A percentile compares a stretch with the other conserved stretches of the same genome.
Conservation (phyloP, 1,140 invertebrate genomes). For the Caenorhabditis brenneri region DNA sequence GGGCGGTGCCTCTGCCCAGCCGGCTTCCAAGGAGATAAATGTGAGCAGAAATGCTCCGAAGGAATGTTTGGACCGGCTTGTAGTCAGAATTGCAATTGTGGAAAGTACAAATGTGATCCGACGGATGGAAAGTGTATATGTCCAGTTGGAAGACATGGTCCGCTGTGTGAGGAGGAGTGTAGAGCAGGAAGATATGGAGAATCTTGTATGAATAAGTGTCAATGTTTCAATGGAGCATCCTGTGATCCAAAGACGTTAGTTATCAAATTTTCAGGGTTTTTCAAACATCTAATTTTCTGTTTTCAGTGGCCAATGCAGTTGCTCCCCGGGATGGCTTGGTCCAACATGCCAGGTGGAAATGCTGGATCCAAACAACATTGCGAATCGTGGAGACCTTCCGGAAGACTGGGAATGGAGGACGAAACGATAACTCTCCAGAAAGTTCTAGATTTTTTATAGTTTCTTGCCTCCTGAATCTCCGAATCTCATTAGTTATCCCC, state of each 20-base stretch:
- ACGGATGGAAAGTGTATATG: slow-evolving; percentile 73
- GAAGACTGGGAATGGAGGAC: slow-evolving; percentile 59
- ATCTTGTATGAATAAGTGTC: slow-evolving; percentile 81
- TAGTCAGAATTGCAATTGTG: slow-evolving; percentile 71
- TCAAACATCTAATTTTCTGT: no score
- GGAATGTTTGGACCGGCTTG: slow-evolving; percentile 73
- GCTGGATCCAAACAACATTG: slow-evolving; percentile 64
- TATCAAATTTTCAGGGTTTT: no score
- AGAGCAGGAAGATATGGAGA: slow-evolving; percentile 79
- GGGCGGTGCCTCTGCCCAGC: slow-evolving; percentile 63
- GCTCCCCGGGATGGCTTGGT: slow-evolving; percentile 76
- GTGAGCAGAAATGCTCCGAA: slow-evolving; percentile 67
- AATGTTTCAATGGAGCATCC: slow-evolving; percentile 82
- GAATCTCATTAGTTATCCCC: background rate
- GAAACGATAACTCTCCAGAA: slow-evolving; percentile 39
- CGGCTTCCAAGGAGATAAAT: slow-evolving; percentile 63
- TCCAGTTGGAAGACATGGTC: slow-evolving; percentile 68
- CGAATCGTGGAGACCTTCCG: slow-evolving; percentile 66
- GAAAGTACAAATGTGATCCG: slow-evolving; percentile 72
- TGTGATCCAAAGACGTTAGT: slow-evolving; percentile 79
- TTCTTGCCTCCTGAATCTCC: background rate
- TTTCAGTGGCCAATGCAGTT: slow-evolving; percentile 78
- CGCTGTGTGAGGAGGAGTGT: slow-evolving; percentile 63
- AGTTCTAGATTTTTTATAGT: no score
- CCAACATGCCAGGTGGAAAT: slow-evolving; percentile 67